Evolutionary conservation across 1,140 invertebrate species (phyloP).

Genomic region (Argopecten irradians): DNA sequence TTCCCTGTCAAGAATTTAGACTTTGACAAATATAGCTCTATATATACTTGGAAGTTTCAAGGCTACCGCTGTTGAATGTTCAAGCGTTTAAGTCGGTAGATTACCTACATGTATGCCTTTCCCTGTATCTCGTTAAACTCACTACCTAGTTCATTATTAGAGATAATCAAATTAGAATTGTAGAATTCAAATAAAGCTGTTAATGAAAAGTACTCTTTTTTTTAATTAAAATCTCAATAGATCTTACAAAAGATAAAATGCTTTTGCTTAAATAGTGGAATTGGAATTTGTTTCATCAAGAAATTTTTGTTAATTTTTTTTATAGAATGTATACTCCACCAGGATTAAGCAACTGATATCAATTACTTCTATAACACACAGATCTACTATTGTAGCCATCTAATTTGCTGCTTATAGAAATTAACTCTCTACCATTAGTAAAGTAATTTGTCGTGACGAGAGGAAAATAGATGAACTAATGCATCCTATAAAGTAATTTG

Average conservation of each 20-base stretch:
- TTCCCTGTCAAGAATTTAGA: conserved; percentile 1
- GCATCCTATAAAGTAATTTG: neutral
- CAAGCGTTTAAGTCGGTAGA: no score
- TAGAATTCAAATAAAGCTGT: neutral
- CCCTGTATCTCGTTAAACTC: neutral
- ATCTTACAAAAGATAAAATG: neutral
- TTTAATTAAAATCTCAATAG: neutral
- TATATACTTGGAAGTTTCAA: neutral
- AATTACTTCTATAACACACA: neutral
- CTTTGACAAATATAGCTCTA: neutral
- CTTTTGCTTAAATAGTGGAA: neutral
- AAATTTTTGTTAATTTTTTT: neutral
- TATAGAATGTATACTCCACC: neutral
- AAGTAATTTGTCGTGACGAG: neutral
- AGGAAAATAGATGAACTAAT: neutral
- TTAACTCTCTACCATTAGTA: neutral
- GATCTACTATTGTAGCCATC: neutral
- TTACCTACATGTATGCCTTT: no score
- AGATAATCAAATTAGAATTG: neutral
- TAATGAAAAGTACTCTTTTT: neutral
- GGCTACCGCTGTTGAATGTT: neutral
- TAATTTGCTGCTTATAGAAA: neutral
- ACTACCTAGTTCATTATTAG: neutral
- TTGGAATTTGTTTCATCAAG: neutral
- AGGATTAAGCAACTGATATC: neutral